phyloP scores from a whole-genome alignment of 1,140 invertebrate species.

The Schmidtea mediterranea region DNA sequence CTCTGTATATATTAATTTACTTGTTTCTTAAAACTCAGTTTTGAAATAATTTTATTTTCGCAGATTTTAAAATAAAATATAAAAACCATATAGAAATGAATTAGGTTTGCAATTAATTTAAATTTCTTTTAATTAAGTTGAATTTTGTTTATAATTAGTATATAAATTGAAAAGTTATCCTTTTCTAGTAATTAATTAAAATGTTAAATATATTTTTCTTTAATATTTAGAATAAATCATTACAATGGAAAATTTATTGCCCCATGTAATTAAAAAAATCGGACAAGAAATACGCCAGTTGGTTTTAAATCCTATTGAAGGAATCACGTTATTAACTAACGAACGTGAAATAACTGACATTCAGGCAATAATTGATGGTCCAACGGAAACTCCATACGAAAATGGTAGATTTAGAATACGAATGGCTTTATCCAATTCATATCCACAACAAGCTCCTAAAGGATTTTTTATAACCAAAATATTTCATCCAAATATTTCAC shows the following conservation, averaged over 20 bases:
- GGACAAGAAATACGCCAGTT: slow-evolving; percentile 53
- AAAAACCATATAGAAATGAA: too few species aligned
- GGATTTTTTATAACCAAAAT: slow-evolving; percentile 83
- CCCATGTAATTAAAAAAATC: slow-evolving; percentile 58
- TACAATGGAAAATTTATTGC: slow-evolving; percentile 53
- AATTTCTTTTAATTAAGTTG: too few species aligned
- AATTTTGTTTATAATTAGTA: too few species aligned
- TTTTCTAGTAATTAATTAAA: too few species aligned
- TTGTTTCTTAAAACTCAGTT: too few species aligned
- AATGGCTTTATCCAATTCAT: slow-evolving; percentile 63
- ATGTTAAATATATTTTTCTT: too few species aligned
- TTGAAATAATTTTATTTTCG: too few species aligned
- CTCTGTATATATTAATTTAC: too few species aligned
- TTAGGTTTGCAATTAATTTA: too few species aligned
- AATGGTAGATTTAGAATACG: slow-evolving; percentile 44
- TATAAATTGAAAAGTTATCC: too few species aligned
- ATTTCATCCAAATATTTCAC: slow-evolving; percentile 82
- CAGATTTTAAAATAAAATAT: too few species aligned
- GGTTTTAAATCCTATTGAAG: slow-evolving; percentile 48
- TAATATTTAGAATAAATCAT: neutral
- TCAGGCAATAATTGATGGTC: slow-evolving; percentile 61
- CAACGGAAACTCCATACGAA: slow-evolving; percentile 29
- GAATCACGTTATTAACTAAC: slow-evolving; percentile 55
- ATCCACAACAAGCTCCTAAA: slow-evolving; percentile 66
- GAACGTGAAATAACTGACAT: slow-evolving; percentile 71